Evolutionary conservation across 1,140 invertebrate species (phyloP), one percentile per base, ranked within the genome.

Genomic region (Pseudomyrmex gracilis): DNA sequence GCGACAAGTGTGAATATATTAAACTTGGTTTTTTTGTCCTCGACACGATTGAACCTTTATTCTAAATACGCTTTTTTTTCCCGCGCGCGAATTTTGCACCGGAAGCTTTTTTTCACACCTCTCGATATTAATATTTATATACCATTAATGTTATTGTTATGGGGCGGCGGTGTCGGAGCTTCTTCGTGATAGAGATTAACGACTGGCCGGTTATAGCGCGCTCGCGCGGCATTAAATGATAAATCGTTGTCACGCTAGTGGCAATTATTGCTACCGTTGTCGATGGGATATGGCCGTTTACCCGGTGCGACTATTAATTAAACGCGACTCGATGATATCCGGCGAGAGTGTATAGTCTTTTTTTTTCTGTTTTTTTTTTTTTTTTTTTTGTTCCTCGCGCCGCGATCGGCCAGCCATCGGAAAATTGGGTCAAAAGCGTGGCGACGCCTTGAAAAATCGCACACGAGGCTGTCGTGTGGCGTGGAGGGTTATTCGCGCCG

Each of bases 131-230:
- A 70, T 80, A 80, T 80, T 57, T 70, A 58, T 71, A 71, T 49
- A 2, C 55, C 7, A 60, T 70, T 80, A 58, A 49, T 70, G 34
- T 45, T 34, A 70, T 80, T 80, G 66, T 70, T 58, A 9, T 24
- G 43, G 17, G 51, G 34, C 53, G 34, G 34, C 22, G 47, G 53
- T 57, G 64, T 80, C 20, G 64, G 15, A 49, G 15, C 45, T 55
- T 67, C 66, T 58, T 80, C 12, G 34, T 80, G 76, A 80, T 80
- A 80, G 58, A 71, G 76, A 80, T 80, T 70, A 80, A 80, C 76
- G 76, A 80, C 12, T 58, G 53, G 8, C 43, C 58, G 24, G 71
- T 68, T 58, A 68, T 71, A 22, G 34, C 10, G 70, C 76, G 57
- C 34, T 24, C 68, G 61, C 24, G 57, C 49, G 43, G 53, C 34